Evolutionary conservation across 2,113 vertebrate species (phyloP), one percentile per base, ranked within the genome.

Genomic region (Aspidoscelis tigris): DNA sequence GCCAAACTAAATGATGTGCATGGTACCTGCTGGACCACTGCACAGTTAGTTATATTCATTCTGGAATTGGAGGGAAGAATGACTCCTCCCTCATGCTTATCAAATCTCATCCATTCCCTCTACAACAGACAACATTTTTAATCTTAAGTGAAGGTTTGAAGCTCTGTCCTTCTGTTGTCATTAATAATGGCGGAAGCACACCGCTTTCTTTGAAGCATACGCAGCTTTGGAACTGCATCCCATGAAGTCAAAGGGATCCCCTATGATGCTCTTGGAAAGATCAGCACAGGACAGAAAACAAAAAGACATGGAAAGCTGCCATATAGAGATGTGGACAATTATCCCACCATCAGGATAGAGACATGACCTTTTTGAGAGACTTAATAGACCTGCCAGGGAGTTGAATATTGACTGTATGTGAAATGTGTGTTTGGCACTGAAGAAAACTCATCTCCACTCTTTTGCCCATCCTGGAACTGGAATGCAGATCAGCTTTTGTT

Each of bases 31-130:
- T 5, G 7, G 89, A 80, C 75, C 20, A 39, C 9, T 43, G 0
- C 43, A 16, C 3, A 58, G 7, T 64, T 84, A 77, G 43, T 78
- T 39, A 3, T 24, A 66, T 12, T 10, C 22, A 53, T 8, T 47
- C 71, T 2, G 1, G 78, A 22, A 44, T 53, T 14, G 5, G 20
- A 65, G 74, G 50, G 14, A 64, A 44, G 64, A 2, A n/a, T 61
- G 4, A 10, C n/a, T 39, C 2, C 2, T 0, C 74, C 0, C 33
- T 69, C 11, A 12, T 78, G 22, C n/a, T 39, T 0, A 33, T 66
- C 24, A 47, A 41, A 53, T 71, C 41, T 14, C 0, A 43, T 33
- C 22, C 8, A 44, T 44, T 76, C 65, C 4, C 26, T 85, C 6
- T 47, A 0, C 22, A 21, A 4, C 66, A 12, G 12, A 71, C 18